Evolutionary conservation across 2,797 vertebrate species (phyloP), one percentile per base, ranked within the genome.

Genomic region (Lithobates pipiens): DNA sequence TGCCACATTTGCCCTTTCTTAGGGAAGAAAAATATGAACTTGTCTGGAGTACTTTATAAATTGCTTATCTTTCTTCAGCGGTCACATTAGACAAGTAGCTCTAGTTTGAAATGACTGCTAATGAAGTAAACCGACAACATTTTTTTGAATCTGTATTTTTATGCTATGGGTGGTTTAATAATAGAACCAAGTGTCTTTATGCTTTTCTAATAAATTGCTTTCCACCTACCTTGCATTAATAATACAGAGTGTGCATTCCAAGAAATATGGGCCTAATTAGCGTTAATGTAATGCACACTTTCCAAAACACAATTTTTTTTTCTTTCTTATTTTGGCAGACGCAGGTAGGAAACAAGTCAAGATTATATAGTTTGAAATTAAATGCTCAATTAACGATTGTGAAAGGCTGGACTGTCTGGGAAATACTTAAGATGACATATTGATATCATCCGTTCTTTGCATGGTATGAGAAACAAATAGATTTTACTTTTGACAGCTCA

Each of bases 231-330:
- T 87, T 70, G 32, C 80, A 79, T 83, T 83, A 83, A 79, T 83
- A 83, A 82, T 65, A 73, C 63, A 29, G 10, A 68, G 42, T 71
- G 71, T 87, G 69, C 74, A 76, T 79, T 83, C 85, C 85, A 87
- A 87, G 80, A 87, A 83, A 83, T 75, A 87, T 87, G 42, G 72
- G 80, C 80, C 85, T 87, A 87, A 87, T 87, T 87, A 87, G 85
- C 44, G 76, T 69, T 87, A 87, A 87, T 87, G 76, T 36, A 79
- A 87, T 83, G 85, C 85, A 69, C 73, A 83, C 80, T 87, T 86
- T 87, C 80, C 85, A 87, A 83, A 87, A 87, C 80, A 87, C 61
- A 46, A 46, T 57, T 65, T 86, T 82, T 87, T 86, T 61, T 61
- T 61, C 54, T 61, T 61, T 23, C 21, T 23, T 67, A 67, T 67